phyloP scores from a whole-genome alignment of 2,888 invertebrate species.

The Hartigia nigra region DNA sequence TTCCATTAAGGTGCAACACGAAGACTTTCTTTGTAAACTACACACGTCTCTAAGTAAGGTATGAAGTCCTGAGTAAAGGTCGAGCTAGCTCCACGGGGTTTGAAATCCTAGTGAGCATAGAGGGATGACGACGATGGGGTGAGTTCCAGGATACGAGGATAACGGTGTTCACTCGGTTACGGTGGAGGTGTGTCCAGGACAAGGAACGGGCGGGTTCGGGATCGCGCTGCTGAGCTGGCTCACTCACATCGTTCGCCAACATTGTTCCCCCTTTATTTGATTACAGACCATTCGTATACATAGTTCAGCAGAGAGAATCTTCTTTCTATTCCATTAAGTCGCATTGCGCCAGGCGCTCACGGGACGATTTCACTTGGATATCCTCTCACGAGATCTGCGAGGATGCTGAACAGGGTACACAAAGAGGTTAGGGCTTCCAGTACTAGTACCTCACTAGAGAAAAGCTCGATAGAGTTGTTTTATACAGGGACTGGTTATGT shows the following conservation, averaged over 20 bases:
- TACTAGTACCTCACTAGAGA: neutral
- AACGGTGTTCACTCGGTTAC: constrained; percentile 56
- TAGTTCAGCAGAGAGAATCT: constrained; percentile 50
- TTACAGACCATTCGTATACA: constrained; percentile 64
- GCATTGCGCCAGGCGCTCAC: constrained; percentile 27
- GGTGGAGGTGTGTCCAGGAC: constrained; percentile 65
- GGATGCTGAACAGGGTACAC: neutral
- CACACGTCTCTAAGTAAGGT: neutral
- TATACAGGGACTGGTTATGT: neutral
- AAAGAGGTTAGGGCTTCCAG: neutral
- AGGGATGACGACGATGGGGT: constrained; percentile 25
- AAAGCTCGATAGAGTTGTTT: neutral
- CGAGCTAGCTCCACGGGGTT: neutral
- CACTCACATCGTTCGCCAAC: constrained; percentile 61
- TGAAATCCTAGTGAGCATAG: neutral
- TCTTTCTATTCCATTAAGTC: constrained; percentile 50
- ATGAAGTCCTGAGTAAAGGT: neutral
- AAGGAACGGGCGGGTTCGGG: constrained; percentile 65
- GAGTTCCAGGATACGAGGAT: constrained; percentile 44
- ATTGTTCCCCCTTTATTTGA: constrained; percentile 65
- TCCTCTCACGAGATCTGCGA: neutral
- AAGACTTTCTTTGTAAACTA: neutral
- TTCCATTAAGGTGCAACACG: neutral
- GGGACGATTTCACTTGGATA: neutral
- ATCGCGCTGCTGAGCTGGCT: constrained; percentile 64